These are phyloP conservation scores for Pseudococcus jackbeardsleyi DNA, from an alignment of 2,888 invertebrate genomes.

Conservation along the genomic window DNA sequence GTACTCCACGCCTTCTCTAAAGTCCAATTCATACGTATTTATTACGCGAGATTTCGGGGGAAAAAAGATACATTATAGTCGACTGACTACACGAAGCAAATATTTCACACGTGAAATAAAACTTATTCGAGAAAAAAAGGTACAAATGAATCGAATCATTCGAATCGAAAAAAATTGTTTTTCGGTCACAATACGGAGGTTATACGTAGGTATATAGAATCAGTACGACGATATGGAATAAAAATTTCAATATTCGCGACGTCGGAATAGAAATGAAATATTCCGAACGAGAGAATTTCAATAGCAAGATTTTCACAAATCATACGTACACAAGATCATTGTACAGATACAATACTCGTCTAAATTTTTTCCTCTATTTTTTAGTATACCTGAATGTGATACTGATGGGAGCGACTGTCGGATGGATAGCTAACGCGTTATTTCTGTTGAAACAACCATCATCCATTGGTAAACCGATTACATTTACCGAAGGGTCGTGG, in stretches of 20 bases:
- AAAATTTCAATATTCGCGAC: background rate
- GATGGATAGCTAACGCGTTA: constrained; percentile 38
- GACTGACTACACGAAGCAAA: background rate
- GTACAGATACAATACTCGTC: background rate
- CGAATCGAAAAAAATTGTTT: background rate
- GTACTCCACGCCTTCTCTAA: background rate
- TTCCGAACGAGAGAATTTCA: background rate
- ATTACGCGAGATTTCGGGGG: background rate
- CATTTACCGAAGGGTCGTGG: constrained; percentile 24
- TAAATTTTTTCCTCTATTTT: background rate
- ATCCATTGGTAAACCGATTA: constrained; percentile 2
- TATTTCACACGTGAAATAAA: constrained; percentile 30
- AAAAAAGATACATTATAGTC: constrained; percentile 40
- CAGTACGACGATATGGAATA: background rate
- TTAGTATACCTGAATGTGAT: constrained; percentile 21
- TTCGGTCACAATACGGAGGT: background rate
- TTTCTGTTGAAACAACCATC: constrained; percentile 34
- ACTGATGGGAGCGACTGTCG: constrained; percentile 34
- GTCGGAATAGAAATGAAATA: background rate
- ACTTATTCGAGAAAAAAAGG: background rate
- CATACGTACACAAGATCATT: background rate
- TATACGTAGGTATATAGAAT: background rate
- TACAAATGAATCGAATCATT: background rate
- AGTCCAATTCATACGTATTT: constrained; percentile 28
- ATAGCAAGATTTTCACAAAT: background rate